phyloP scores from a whole-genome alignment of 2,113 vertebrate species.

The Tragelaphus imberbis region DNA sequence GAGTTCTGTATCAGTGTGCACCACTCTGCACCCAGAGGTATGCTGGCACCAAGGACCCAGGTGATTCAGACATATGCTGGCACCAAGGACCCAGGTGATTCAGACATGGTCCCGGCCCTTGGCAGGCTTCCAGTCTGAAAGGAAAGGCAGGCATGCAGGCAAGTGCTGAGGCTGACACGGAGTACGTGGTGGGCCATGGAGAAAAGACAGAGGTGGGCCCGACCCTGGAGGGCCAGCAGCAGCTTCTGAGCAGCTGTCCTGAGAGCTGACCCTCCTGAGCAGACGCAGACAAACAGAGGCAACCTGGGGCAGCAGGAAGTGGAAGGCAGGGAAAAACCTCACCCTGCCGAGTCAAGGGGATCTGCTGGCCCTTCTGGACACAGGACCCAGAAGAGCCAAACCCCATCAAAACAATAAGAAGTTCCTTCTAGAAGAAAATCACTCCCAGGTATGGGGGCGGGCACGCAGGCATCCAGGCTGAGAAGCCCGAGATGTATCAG shows the following conservation, averaged over 20 bases:
- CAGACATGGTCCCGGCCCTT: not conserved
- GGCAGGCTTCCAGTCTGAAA: not conserved
- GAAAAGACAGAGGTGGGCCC: not conserved
- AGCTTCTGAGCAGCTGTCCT: not conserved
- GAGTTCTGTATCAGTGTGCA: not conserved
- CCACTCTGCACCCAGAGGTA: not conserved
- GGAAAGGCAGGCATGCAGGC: not conserved
- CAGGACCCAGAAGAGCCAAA: not conserved
- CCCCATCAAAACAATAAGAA: not conserved
- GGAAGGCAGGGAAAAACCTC: not conserved
- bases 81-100: not conserved
- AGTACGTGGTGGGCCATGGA: fast-evolving
- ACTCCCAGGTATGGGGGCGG: fast-evolving
- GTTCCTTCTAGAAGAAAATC: not conserved
- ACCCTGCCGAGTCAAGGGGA: too few relatives aligned
- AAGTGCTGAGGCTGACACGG: not conserved
- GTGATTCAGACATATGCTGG: too few relatives aligned
- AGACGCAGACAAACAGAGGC: not conserved
- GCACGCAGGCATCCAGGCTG: fast-evolving
- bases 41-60: too few relatives aligned
- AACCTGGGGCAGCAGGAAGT: not conserved
- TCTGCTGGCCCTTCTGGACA: not conserved
- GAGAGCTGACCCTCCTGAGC: not conserved
- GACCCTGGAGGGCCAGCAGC: not conserved
- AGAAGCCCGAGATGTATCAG: not conserved